Evolutionary conservation across 2,113 vertebrate species (phyloP), one percentile per base, ranked within the genome.

Genomic region (Malurus elegans): DNA sequence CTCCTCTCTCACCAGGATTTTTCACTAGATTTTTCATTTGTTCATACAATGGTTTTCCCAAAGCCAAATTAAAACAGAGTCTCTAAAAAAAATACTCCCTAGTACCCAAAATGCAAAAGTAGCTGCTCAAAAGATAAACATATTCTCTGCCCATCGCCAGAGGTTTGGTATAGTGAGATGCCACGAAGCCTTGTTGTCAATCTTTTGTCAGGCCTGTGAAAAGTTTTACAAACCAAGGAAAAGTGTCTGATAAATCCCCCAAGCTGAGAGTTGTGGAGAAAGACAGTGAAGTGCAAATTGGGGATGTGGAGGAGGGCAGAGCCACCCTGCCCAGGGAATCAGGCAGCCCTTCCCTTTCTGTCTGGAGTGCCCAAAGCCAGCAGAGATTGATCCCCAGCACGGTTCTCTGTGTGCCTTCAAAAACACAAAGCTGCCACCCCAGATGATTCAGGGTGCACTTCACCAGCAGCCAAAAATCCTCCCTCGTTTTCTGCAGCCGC

Each of bases 281-380:
- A 16, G 48, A 67, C 0, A 5, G 25, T 0, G 32, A 47, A 28
- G 14, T 0, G 10, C 2, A 6, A 66, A 31, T 44, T 12, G 1
- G 6, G 51, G 81, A 12, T 3, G 10, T 3, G 10, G 56, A 61
- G 38, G 21, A 48, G 31, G 79, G 34, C 51, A 24, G 0, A 0
- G 29, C 28, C 32, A 11, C 28, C 8, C 3, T 65, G 5, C 42
- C 8, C 6, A 1, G 44, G 61, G 36, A 18, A 8, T 10, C 1
- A 1, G 19, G 44, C 42, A 79, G 51, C 34, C 8, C 42, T 45
- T 10, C 0, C 28, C 17, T 36, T 50, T 24, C 19, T 10, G 31
- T 1, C 10, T 8, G 1, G 0, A 23, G 18, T 2, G 23, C 47
- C 58, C 89, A 14, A 40, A 64, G 40, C 44, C 34, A 32, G 31